phyloP scores from a whole-genome alignment of 2,113 vertebrate species.

The Poecile atricapillus region DNA sequence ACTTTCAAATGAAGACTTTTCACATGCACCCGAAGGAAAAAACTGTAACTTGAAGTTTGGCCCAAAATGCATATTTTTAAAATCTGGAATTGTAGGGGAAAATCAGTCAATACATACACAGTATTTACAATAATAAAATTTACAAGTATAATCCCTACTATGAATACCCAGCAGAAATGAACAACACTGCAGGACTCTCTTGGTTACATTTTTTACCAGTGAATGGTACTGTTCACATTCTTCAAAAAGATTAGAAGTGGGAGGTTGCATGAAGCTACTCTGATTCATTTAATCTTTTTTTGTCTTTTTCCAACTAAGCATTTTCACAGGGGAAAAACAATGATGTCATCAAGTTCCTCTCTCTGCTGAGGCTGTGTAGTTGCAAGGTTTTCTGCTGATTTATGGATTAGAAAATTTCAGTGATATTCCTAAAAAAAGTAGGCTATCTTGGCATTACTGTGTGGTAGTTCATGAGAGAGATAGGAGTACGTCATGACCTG shows the following conservation, averaged over 20 bases:
- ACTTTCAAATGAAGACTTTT: neutral
- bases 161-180: neutral
- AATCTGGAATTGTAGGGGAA: neutral
- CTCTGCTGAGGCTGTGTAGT: neutral
- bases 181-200: neutral
- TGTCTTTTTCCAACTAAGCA: constrained; percentile 29
- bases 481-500: neutral
- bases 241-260: neutral
- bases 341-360: neutral
- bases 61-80: neutral
- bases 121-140: neutral
- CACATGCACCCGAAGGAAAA: neutral
- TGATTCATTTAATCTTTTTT: constrained; percentile 26
- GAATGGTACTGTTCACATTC: neutral
- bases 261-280: neutral
- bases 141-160: neutral
- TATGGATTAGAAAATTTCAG: neutral
- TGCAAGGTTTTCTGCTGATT: neutral
- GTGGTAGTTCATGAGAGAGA: neutral
- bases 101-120: neutral
- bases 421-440: neutral
- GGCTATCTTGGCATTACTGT: neutral
- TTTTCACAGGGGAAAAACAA: constrained; percentile 29
- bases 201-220: neutral
- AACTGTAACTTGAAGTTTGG: neutral